Base-by-base conservation (phyloP, 1,140 invertebrate species). In the Coenobita brevimanus region DNA sequence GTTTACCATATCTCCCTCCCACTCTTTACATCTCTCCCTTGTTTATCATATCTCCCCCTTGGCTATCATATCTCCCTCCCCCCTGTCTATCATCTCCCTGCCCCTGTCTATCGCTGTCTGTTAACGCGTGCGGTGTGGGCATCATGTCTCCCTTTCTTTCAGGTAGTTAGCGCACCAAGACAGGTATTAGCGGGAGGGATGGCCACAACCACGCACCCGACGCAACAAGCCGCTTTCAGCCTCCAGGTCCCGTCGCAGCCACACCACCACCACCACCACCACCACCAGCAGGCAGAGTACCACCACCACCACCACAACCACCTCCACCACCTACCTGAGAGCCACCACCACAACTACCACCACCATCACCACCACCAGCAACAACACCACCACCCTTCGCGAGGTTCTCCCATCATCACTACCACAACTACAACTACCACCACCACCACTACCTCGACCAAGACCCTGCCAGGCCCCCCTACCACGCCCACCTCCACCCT, bases 161-260 rank as follows among this genome's bases (percentile, higher is more conserved):
- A 89, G 88, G 88, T 89, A 89, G 88, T 89, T 89, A 89, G 88
- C 88, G 75, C 88, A 75, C 80, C 88, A 89, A 69, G 88, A 89
- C 82, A 89, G 88, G 82, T 89, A 89, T 89, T 89, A 89, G 82
- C 71, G 88, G 88, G 76, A 84, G 88, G 76, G 38, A 60, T 60
- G 57, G 62, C 41, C 46, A 38, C 64, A 43, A 62, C 43, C 81
- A 81, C 80, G 75, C 87, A 89, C 69, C 88, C 71, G 62, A 73
- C 62, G 75, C 80, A 84, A 76, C 36, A 78, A 67, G 43, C 81
- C 75, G 50, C 88, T 60, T 69, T 57, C 60, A 50, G 81, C 81
- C 88, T 89, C 88, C 88, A 89, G 88, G 88, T 85, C 33, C 73
- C 38, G 17, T 54, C 33, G 38, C 85, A 10, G 36, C 75, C 64